phyloP scores from a whole-genome alignment of 2,113 vertebrate species.

The Ciconia stormi region DNA sequence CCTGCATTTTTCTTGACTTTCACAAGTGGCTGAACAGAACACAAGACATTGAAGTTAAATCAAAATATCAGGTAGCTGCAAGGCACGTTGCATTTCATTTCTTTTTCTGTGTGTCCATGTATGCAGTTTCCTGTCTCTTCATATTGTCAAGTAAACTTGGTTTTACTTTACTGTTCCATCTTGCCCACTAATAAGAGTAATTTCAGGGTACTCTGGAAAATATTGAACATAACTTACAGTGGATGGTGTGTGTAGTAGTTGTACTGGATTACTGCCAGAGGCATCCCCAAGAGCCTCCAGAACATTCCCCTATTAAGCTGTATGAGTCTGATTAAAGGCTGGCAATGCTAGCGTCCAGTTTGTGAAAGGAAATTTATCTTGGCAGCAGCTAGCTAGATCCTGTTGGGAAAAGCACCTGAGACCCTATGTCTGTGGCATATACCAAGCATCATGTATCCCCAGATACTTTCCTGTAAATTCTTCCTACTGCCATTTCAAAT shows the following conservation, averaged over 20 bases:
- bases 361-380: constrained; percentile 25
- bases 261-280: constrained; percentile 35
- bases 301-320: constrained; percentile 35
- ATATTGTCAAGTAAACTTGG: background rate
- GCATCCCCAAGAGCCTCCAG: constrained; percentile 3
- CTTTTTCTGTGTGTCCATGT: background rate
- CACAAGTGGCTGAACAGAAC: background rate
- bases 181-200: background rate
- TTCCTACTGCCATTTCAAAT: background rate
- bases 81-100: background rate
- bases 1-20: background rate
- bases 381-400: constrained; percentile 17
- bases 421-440: background rate
- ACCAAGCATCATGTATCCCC: background rate
- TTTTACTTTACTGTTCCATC: background rate
- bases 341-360: background rate
- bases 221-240: background rate
- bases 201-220: constrained; percentile 39
- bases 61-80: background rate
- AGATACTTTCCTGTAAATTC: constrained; percentile 23
- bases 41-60: background rate
- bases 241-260: background rate
- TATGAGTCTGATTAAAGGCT: constrained; percentile 36
- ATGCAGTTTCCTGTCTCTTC: background rate
- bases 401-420: constrained; percentile 44